Conservation (phyloP, 2,113 vertebrate species). For the Ictalurus furcatus region DNA sequence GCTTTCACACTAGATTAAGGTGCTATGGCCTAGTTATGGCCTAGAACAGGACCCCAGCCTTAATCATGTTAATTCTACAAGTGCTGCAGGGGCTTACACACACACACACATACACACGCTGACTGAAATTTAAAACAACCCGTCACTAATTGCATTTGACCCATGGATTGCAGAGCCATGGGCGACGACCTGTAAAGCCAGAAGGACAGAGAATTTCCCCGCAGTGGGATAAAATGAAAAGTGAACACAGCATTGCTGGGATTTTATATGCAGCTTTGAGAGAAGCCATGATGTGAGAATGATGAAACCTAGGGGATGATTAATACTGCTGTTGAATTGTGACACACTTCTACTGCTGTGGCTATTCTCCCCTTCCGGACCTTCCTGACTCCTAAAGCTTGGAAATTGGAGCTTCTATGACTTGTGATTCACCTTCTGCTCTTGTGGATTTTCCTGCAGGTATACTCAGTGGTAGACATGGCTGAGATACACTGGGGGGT, state of each 20-base stretch:
- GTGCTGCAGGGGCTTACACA: constrained; percentile 13
- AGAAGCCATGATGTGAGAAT: background rate
- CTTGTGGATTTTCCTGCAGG: background rate
- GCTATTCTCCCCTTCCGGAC: background rate
- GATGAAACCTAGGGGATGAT: background rate
- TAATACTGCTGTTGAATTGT: background rate
- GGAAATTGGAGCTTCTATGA: background rate
- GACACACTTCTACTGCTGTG: background rate
- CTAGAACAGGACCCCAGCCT: constrained; percentile 5
- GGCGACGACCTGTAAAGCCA: constrained; percentile 3
- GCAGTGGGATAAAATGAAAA: background rate
- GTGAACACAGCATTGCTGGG: background rate
- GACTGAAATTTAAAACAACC: background rate
- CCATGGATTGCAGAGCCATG: background rate
- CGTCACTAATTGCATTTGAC: constrained; percentile 41
- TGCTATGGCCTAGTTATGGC: constrained; percentile 36
- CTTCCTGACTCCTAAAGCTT: background rate
- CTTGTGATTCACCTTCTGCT: background rate
- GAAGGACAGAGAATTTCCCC: background rate
- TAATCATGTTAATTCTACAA: constrained; percentile 50
- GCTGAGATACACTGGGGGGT: too few species aligned
- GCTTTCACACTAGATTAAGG: constrained; percentile 56
- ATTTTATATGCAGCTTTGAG: background rate
- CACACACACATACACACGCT: background rate
- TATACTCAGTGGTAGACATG: too few species aligned